A percentile compares a stretch with the other conserved stretches of the same genome.
phyloP scores from a whole-genome alignment of 2,113 vertebrate genomes.

The Corythornis madagascariensis region DNA sequence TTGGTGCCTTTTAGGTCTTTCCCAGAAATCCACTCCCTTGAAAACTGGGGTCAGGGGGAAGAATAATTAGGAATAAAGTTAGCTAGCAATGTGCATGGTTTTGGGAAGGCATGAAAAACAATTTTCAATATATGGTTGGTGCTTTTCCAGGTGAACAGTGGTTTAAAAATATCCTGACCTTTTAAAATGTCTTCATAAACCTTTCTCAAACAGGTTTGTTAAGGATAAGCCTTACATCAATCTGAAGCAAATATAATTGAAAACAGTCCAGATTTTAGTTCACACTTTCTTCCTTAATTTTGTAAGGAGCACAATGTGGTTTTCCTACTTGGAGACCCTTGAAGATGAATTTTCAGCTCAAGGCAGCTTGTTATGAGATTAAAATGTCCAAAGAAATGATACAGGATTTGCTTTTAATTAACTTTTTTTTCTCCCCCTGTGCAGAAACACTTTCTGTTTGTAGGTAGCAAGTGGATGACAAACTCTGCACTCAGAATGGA shows the following conservation, averaged over 20 bases:
- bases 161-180: slow-evolving; percentile 1
- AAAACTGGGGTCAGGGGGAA: fast-evolving
- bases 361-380: neutral
- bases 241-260: neutral
- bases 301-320: neutral
- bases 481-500: neutral
- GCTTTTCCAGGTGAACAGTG: neutral
- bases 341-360: neutral
- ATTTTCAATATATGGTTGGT: neutral
- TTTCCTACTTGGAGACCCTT: neutral
- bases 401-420: neutral
- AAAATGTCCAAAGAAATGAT: neutral
- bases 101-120: neutral
- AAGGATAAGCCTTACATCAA: neutral
- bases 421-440: neutral
- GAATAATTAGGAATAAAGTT: neutral
- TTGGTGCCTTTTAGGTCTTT: fast-evolving
- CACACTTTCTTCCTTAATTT: neutral
- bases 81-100: neutral
- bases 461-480: neutral
- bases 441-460: neutral
- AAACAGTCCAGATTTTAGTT: neutral
- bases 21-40: neutral
- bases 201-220: neutral
- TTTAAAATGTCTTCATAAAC: slow-evolving; percentile 28